Evolutionary conservation across 2,113 vertebrate species (phyloP), one percentile per base, ranked within the genome.

Genomic region (Platichthys stellatus): DNA sequence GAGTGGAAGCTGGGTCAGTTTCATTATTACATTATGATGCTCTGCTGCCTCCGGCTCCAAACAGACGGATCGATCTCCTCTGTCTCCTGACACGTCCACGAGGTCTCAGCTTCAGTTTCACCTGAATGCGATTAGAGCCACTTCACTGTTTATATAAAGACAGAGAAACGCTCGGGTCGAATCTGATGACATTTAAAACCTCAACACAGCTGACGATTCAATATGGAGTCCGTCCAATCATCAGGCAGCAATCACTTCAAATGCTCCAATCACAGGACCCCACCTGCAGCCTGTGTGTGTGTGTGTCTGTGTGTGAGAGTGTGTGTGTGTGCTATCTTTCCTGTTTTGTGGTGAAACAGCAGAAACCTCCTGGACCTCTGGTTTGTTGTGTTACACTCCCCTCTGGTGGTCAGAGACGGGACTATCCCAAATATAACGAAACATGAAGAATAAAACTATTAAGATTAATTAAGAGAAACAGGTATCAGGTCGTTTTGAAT

Each of bases 71-170:
- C 54, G 54, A 57, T 23, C 5, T 20, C 20, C 54, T 24, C 21
- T 23, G n/a, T 57, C 54, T 23, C 21, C 54, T 24, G 10, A 47
- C 70, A 17, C 6, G 1, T 51, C 26, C 15, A 58, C 71, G 49
- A 60, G 45, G 49, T 40, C 35, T 69, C 59, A 58, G 62, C 38
- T 83, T 65, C 66, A 45, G 35, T 75, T 79, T 28, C 76, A 71
- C 11, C 6, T 23, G 12, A 66, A 56, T 74, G 10, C 0, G 54
- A 57, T 57, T 15, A 54, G 18, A 54, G 51, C 51, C 51, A 54
- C 51, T 54, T 11, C 15, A 31, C 31, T 51, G 47, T 51, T 51
- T 51, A 51, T 51, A 51, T 51, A 51, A 51, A 51, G 47, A 51
- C 47, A 51, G 18, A 51, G 47, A 17, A 51, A 43, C 40, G 40